These are phyloP conservation scores for Biston betularia DNA, from an alignment of 2,888 invertebrate species.

Conservation along the genomic window DNA sequence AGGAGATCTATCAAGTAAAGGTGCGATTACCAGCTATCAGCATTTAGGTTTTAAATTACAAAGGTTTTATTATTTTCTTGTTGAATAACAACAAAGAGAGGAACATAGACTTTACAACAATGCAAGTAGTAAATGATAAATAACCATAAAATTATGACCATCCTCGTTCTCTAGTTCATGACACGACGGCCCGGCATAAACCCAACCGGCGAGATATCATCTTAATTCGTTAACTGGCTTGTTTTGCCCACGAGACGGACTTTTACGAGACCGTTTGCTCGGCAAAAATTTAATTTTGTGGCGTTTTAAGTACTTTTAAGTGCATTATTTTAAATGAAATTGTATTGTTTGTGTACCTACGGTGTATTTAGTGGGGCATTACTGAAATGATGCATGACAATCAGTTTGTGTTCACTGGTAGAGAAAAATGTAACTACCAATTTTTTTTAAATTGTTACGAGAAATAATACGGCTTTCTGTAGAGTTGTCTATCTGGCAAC, in stretches of 20 bases:
- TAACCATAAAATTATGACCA: slow-evolving; percentile 28
- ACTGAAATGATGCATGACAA: no score
- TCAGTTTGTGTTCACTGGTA: no score
- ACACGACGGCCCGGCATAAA: slow-evolving; percentile 31
- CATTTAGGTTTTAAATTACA: no score
- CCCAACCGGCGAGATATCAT: slow-evolving; percentile 65
- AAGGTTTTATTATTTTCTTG: no score
- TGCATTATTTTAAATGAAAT: slow-evolving; percentile 4
- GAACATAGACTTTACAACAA: slow-evolving; percentile 4
- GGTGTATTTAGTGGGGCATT: not conserved
- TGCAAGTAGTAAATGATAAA: slow-evolving; percentile 29
- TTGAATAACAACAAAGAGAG: not conserved
- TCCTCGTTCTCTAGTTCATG: slow-evolving; percentile 28
- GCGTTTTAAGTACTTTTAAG: slow-evolving; percentile 32
- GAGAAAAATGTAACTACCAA: no score
- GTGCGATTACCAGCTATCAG: no score
- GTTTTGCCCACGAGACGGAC: slow-evolving; percentile 57
- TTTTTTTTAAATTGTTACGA: slow-evolving; percentile 21
- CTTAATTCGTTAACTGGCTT: slow-evolving; percentile 73
- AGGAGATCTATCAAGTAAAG: no score
- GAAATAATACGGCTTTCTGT: slow-evolving; percentile 49
- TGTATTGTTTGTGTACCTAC: not conserved
- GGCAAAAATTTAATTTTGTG: slow-evolving; percentile 42
- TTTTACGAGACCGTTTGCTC: slow-evolving; percentile 48
- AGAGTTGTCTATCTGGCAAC: slow-evolving; percentile 43